A percentile compares a stretch with the other conserved stretches of the same genome.
Conservation (phyloP, 1,140 invertebrate genomes). For the Bombus difficillimus region DNA sequence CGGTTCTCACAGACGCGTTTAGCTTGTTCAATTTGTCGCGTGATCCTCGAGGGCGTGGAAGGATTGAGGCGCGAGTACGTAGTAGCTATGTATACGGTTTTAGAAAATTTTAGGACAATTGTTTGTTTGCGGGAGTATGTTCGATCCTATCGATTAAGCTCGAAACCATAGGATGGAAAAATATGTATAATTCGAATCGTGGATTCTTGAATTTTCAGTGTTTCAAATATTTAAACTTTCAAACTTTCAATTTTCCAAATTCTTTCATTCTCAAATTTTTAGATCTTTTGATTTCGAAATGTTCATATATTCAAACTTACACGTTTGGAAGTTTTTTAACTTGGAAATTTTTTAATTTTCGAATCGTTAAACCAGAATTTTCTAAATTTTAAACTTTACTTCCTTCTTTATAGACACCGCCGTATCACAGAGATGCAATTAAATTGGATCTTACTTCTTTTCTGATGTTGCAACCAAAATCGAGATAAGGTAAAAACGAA, state of each 20-base stretch:
- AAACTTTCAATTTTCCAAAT: not conserved
- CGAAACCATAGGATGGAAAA: not conserved
- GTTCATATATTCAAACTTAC: too few relatives aligned
- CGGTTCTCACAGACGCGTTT: conserved; percentile 10
- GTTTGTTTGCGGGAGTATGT: too few relatives aligned
- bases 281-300: too few relatives aligned
- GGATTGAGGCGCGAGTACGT: too few relatives aligned
- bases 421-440: not conserved
- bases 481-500: not conserved
- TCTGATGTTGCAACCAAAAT: not conserved
- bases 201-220: too few relatives aligned
- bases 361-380: too few relatives aligned
- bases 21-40: not conserved
- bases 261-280: not conserved
- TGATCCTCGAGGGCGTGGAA: not conserved
- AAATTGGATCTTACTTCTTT: not conserved
- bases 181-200: too few relatives aligned
- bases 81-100: too few relatives aligned
- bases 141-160: not conserved
- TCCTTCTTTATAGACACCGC: too few relatives aligned
- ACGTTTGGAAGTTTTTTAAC: not conserved
- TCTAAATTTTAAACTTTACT: too few relatives aligned
- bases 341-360: not conserved
- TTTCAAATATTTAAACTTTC: not conserved
- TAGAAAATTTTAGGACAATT: not conserved